Evolutionary conservation across 1,140 invertebrate genomes (phyloP), one percentile per base, ranked within the genome.

Genomic region (Cydia strobilella): DNA sequence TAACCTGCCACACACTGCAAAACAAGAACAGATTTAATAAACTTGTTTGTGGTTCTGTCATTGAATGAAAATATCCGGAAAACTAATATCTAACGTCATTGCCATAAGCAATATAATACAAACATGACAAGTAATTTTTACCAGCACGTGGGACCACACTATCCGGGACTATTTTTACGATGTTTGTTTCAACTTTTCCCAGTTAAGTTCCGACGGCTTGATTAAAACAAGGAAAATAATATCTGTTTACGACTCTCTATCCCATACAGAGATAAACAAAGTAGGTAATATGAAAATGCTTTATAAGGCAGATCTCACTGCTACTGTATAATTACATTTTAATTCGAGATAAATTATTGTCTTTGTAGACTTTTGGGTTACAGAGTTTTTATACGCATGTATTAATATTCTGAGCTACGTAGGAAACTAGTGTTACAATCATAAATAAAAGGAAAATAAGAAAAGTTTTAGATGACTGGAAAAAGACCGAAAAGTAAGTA

Each of bases 191-290:
- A 35, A 76, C 39, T 75, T 74, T 63, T 48, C 65, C 15, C 71
- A 15, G 59, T 39, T 59, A 48, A 72, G 39, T 69, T 66, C 42
- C 27, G 62, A 45, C 45, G 45, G 42, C 77, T 76, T 79, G 77
- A 79, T 79, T 79, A 79, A 74, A 79, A 79, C 73, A 62, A 63
- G 62, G 74, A 76, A 76, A 76, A 78, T 74, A 72, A 76, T 77
- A 72, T 74, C 51, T 72, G 65, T 51, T 73, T 73, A 73, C 27
- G 39, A 54, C 45, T 51, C 39, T 45, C 39, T 51, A 54, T 73
- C 72, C 51, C n/a, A 73, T 73, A 54, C 27, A 18, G 18, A 73
- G 42, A 23, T 25, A 73, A 73, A 73, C 72, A 73, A 51, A 35
- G 65, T 69, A 9, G 31, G 65, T 69, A 35, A 69, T 69, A 69